These are phyloP conservation scores for Anoncus sp. DNA, from an alignment of 2,888 invertebrate genomes.

Conservation along the genomic window DNA sequence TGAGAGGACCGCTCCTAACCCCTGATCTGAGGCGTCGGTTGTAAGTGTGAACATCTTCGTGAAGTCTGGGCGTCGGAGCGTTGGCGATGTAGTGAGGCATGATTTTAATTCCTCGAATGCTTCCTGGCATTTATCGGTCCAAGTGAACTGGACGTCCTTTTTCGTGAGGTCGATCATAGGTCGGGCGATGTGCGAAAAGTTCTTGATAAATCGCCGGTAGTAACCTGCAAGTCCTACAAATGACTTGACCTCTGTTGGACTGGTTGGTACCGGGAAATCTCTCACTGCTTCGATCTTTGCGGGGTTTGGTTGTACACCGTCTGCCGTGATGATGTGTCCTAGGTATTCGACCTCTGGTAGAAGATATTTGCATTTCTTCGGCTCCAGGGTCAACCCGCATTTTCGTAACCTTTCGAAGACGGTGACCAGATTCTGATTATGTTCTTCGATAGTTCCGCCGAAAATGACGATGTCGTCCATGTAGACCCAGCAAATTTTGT, in stretches of 20 bases:
- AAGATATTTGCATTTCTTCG: slow-evolving; percentile 66
- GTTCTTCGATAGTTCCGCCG: slow-evolving; percentile 22
- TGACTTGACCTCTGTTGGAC: slow-evolving; percentile 68
- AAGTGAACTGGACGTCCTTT: slow-evolving; percentile 62
- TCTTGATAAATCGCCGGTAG: slow-evolving; percentile 70
- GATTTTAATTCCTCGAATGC: slow-evolving; percentile 61
- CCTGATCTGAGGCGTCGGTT: slow-evolving; percentile 74
- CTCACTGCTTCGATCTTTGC: slow-evolving; percentile 67
- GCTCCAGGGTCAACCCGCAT: slow-evolving; percentile 47
- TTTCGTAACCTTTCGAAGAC: slow-evolving; percentile 32
- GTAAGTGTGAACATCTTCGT: slow-evolving; percentile 68
- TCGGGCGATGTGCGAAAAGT: slow-evolving; percentile 66
- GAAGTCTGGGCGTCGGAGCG: slow-evolving; percentile 65
- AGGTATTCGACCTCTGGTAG: slow-evolving; percentile 65
- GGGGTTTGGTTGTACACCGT: slow-evolving; percentile 62
- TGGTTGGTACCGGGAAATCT: slow-evolving; percentile 66
- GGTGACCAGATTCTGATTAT: slow-evolving; percentile 18
- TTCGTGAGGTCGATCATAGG: slow-evolving; percentile 65
- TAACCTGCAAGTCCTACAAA: slow-evolving; percentile 73
- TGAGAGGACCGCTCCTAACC: slow-evolving; percentile 72
- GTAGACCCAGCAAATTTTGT: slow-evolving; percentile 42
- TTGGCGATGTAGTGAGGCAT: slow-evolving; percentile 2
- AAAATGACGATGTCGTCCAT: slow-evolving; percentile 50
- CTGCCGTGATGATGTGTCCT: slow-evolving; percentile 65
- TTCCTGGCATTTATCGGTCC: slow-evolving; percentile 53